Evolutionary conservation across 2,113 vertebrate species (phyloP).

Genomic region (Callorhinus ursinus): DNA sequence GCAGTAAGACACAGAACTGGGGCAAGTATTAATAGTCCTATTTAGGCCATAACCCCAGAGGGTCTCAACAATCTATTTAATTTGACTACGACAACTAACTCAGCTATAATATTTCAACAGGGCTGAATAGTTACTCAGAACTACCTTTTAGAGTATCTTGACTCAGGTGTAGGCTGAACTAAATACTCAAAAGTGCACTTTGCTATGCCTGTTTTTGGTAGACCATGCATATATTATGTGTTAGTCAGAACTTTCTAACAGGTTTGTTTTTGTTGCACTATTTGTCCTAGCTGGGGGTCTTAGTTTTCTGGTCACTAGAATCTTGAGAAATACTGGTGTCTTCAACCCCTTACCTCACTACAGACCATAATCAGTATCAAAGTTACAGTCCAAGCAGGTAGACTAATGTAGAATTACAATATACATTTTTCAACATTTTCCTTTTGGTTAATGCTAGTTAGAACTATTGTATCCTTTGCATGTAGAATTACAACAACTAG

Average conservation of each 20-base stretch:
- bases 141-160: not conserved
- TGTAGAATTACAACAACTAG: not conserved
- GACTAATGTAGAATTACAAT: not conserved
- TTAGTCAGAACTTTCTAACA: not conserved
- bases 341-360: not conserved
- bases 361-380: not conserved
- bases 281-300: not conserved
- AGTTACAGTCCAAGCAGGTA: not conserved
- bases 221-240: not conserved
- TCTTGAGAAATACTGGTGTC: not conserved
- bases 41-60: not conserved
- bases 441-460: not conserved
- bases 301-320: not conserved
- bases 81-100: not conserved
- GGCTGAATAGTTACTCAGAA: not conserved
- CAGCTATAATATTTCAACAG: conserved; percentile 7
- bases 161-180: not conserved
- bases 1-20: not conserved
- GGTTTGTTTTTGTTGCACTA: not conserved
- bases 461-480: not conserved
- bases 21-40: not conserved
- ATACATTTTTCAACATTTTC: not conserved
- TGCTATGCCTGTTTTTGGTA: not conserved
- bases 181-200: not conserved
- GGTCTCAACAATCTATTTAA: conserved; percentile 43